Evolutionary conservation across 1,140 invertebrate genomes (phyloP), one percentile per base, ranked within the genome.

Genomic region (Saccostrea glomerata): DNA sequence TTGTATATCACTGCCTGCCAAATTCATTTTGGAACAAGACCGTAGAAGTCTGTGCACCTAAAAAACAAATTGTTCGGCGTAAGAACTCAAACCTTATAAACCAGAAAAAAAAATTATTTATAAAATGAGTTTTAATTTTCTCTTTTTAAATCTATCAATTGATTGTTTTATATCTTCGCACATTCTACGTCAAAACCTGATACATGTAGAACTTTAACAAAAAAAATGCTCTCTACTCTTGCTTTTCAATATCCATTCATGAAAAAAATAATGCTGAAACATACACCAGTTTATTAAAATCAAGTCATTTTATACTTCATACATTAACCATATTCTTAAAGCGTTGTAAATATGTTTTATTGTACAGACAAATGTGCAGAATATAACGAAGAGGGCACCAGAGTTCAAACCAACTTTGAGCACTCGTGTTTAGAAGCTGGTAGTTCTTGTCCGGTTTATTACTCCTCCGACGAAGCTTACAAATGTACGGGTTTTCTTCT

Each of bases 1-100:
- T 77, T 36, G 30, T 36, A 15, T 77, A 77, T 77, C 70, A 77
- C 25, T 77, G 70, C 30, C 70, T 77, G 13, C 70, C 11, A 36
- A 77, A 77, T 25, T 77, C 70, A 9, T 77, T 36, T 77, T 77
- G 70, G 70, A 77, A 77, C 25, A 77, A 30, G 25, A 77, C 23
- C 23, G 13, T 77, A 30, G 70, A 77, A 25, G 25, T 77, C 70
- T 77, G 70, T 13, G 70, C 70, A 30, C 70, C 25, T 30, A 9
- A 23, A 30, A 7, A 73, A 25, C 25, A 25, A 2, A 73, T 73
- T 25, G 23, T 13, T 25, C 25, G n/a, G 7, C 7, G 66, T 73
- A 30, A 25, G 66, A 7, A 20, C 9, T 20, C 2, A 63, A 60
- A 13, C 0, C 4, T 11, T 60, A 60, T 60, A 4, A 60, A 17